phyloP scores from a whole-genome alignment of 23 tunicate species.

The Trididemnum clinides region DNA sequence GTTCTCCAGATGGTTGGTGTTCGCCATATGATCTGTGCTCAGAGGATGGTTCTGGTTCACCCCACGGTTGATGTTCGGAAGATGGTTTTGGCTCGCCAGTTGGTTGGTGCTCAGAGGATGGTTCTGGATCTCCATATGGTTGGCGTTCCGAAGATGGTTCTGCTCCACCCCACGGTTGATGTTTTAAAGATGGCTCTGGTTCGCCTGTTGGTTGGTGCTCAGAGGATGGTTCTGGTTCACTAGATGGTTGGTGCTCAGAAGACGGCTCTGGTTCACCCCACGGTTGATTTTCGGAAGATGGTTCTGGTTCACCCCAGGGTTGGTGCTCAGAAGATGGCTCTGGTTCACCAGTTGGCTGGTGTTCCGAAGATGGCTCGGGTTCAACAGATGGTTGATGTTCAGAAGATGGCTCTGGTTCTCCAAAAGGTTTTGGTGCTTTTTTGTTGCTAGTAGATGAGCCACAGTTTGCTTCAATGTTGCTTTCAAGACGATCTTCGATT shows the following conservation, averaged over 20 bases:
- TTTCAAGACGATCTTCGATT: conserved; percentile 39
- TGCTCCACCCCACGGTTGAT: conserved; percentile 25
- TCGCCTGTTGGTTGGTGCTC: conserved; percentile 45
- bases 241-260: conserved; percentile 30
- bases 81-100: conserved; percentile 19
- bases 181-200: conserved; percentile 3
- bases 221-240: conserved; percentile 31
- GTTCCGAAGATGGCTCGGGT: background rate
- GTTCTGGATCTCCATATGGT: conserved; percentile 44
- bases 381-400: conserved; percentile 27
- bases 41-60: conserved; percentile 44
- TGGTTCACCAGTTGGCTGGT: conserved; percentile 17
- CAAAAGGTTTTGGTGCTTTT: background rate
- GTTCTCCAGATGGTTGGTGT: conserved; percentile 40
- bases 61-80: conserved; percentile 26
- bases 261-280: conserved; percentile 35
- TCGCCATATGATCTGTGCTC: conserved; percentile 14
- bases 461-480: conserved; percentile 36
- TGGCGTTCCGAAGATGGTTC: conserved; percentile 29
- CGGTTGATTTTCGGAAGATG: background rate
- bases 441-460: background rate
- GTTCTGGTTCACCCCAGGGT: conserved; percentile 38
- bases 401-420: conserved; percentile 31
- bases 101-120: conserved; percentile 29
- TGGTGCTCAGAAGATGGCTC: background rate